Base-by-base conservation (phyloP, 1,140 invertebrate genomes). In the Bradysia coprophila region DNA sequence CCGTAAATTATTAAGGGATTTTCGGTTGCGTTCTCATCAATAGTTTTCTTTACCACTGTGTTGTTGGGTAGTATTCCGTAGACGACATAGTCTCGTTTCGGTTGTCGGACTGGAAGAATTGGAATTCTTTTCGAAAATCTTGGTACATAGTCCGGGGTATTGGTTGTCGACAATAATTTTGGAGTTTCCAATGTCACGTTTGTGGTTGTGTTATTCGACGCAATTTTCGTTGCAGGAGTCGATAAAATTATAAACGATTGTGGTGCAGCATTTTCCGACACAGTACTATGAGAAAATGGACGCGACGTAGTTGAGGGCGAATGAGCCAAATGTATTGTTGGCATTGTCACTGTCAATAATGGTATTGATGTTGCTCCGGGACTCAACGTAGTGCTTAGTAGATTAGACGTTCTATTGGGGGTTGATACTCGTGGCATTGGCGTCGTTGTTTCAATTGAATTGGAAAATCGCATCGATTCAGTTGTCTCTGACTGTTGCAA, bases 41-140 rank as follows among this genome's bases (percentile, higher is more conserved):
- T 75, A 44, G 72, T 66, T 63, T 79, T 80, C 55, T 75, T 68
- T 50, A 80, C 72, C 50, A 80, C 75, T 36, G 77, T 79, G 56
- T 78, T 79, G 55, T 79, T 79, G 21, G 75, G 73, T 49, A 77
- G 68, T 48, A 80, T 75, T 49, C 75, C 77, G 52, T 78, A 80
- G 45, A 79, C 68, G 38, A 70, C 65, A 56, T 75, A 80, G 62
- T 78, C 76, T 53, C 70, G 69, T 52, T 69, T 64, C 44, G 75
- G 68, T 50, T 63, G 55, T 43, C 48, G 18, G 21, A 32, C 19
- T 13, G 43, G 32, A 13, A 40, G n/a, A 22, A 40, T 44, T n/a
- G 43, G 37, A 33, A 44, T 40, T n/a, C 43, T 37, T 13, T 40
- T 28, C 5, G 18, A n/a, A 32, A 44, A 44, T 18, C 43, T 22